Conservation (phyloP, 2,888 invertebrate species). For the Salpingus planirostris region DNA sequence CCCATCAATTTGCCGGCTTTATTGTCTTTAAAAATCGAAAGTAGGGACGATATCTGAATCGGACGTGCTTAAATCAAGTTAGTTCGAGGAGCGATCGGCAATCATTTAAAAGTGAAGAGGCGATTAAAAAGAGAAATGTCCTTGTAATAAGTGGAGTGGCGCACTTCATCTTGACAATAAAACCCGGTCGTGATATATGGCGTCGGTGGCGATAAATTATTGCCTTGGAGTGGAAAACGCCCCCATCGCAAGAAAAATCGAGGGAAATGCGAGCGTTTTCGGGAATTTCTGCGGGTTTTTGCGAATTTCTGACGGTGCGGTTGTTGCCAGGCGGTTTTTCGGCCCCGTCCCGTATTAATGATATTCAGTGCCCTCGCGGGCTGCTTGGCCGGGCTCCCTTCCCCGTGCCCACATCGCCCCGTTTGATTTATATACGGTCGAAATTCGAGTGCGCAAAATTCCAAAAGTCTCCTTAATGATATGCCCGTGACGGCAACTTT, state of each 20-base stretch:
- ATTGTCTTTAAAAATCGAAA: too few relatives aligned
- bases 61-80: neutral
- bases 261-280: neutral
- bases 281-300: neutral
- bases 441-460: slow-evolving; percentile 40
- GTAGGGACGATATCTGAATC: too few relatives aligned
- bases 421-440: slow-evolving; percentile 39
- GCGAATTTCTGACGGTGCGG: neutral
- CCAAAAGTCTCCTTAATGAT: slow-evolving; percentile 42
- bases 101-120: slow-evolving; percentile 16
- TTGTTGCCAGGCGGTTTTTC: neutral
- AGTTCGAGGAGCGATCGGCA: slow-evolving; percentile 5
- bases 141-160: slow-evolving; percentile 11
- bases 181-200: slow-evolving; percentile 19
- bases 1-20: too few relatives aligned
- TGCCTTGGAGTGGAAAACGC: too few relatives aligned
- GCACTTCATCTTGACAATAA: slow-evolving; percentile 20
- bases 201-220: slow-evolving; percentile 35
- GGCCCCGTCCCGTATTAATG: slow-evolving; percentile 36
- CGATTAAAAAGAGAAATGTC: slow-evolving; percentile 19
- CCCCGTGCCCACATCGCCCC: slow-evolving; percentile 22
- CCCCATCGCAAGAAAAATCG: too few relatives aligned
- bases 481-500: slow-evolving; percentile 40
- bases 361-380: slow-evolving; percentile 28
- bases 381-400: slow-evolving; percentile 15